A percentile compares a stretch with the other conserved stretches of the same genome.
Conservation (phyloP, 2,888 invertebrate genomes). For the Drosophila limbata region DNA sequence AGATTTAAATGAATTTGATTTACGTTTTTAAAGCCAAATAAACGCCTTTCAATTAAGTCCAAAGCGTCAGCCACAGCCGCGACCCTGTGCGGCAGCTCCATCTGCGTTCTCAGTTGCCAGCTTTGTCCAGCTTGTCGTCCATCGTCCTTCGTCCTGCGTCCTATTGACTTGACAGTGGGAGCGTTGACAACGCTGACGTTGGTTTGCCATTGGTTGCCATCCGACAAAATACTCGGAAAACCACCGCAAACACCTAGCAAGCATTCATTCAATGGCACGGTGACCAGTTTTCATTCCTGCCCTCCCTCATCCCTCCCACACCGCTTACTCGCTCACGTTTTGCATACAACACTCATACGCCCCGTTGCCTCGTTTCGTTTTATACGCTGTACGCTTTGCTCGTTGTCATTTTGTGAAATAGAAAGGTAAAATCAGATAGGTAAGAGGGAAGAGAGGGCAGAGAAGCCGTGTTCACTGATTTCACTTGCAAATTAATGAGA, state of each 20-base stretch:
- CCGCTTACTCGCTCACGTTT: slow-evolving; percentile 24
- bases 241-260: slow-evolving; percentile 79
- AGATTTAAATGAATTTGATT: slow-evolving; percentile 83
- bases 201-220: slow-evolving; percentile 47
- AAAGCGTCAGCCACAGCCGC: slow-evolving; percentile 59
- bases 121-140: neutral
- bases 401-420: slow-evolving; percentile 64
- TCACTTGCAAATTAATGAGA: slow-evolving; percentile 85
- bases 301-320: neutral
- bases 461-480: slow-evolving; percentile 75
- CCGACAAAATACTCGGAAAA: slow-evolving; percentile 75
- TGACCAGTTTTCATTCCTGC: slow-evolving; percentile 11
- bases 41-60: slow-evolving; percentile 82
- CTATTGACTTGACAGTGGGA: slow-evolving; percentile 75
- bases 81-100: slow-evolving; percentile 36
- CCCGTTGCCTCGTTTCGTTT: slow-evolving; percentile 71
- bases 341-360: slow-evolving; percentile 74
- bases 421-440: slow-evolving; percentile 9
- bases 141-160: slow-evolving; percentile 26
- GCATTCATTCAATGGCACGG: slow-evolving; percentile 64
- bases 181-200: slow-evolving; percentile 73
- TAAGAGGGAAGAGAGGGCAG: neutral
- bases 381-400: slow-evolving; percentile 50
- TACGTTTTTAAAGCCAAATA: slow-evolving; percentile 83
- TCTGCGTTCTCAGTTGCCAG: slow-evolving; percentile 21